These are phyloP conservation scores for Ursus arctos DNA, from an alignment of 2,113 vertebrate genomes.

Conservation along the genomic window DNA sequence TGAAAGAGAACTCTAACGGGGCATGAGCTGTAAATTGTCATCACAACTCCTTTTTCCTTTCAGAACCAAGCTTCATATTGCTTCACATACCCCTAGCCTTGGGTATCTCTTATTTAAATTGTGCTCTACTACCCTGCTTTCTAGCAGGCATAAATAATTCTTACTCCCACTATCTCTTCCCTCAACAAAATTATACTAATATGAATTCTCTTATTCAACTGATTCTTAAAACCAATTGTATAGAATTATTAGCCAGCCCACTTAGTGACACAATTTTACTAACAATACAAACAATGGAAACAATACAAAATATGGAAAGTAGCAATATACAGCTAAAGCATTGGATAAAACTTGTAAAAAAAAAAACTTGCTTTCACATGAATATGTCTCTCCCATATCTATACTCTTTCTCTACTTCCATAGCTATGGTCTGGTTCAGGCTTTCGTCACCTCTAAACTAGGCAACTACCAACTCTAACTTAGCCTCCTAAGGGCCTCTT, in stretches of 20 bases:
- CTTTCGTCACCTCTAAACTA: constrained; percentile 28
- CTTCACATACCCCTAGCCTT: no score
- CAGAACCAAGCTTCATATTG: not conserved
- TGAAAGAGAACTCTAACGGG: not conserved
- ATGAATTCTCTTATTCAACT: not conserved
- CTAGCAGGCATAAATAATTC: not conserved
- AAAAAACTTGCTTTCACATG: not conserved
- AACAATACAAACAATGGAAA: not conserved
- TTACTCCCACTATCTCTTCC: not conserved
- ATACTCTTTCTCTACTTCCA: not conserved
- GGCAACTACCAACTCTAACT: constrained; percentile 1
- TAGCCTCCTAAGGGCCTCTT: constrained; percentile 4
- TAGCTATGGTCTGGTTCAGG: not conserved
- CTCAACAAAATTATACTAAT: not conserved
- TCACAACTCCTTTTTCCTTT: not conserved
- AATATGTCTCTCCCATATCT: not conserved
- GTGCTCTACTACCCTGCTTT: not conserved
- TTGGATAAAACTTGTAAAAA: not conserved
- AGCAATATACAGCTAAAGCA: not conserved
- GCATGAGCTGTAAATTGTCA: not conserved
- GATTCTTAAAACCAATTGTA: not conserved
- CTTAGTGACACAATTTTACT: not conserved
- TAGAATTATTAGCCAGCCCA: not conserved
- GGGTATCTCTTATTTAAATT: not conserved
- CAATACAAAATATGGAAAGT: not conserved